Conservation (phyloP, 2,888 invertebrate genomes). For the Mechanitis messenoides region DNA sequence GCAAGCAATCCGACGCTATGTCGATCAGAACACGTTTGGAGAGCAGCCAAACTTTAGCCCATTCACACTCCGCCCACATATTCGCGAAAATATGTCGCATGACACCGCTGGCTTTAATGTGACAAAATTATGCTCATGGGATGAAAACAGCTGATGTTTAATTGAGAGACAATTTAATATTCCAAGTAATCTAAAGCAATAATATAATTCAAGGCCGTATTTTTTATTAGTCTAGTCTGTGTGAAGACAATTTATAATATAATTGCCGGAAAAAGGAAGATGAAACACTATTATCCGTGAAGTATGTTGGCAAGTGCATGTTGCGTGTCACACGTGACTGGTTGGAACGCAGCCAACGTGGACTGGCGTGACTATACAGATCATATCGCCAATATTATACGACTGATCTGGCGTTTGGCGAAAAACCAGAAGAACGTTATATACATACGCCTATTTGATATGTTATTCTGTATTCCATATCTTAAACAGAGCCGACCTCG, state of each 20-base stretch:
- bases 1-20: constrained; percentile 44
- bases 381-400: constrained; percentile 27
- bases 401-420: constrained; percentile 44
- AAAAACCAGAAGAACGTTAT: constrained; percentile 41
- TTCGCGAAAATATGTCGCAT: constrained; percentile 48
- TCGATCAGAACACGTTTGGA: constrained; percentile 56
- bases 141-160: constrained; percentile 7
- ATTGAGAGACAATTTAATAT: neutral
- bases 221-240: no score
- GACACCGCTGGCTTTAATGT: constrained; percentile 29
- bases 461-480: no score
- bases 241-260: neutral
- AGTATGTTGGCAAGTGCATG: constrained; percentile 33
- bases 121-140: constrained; percentile 17
- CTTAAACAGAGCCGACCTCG: no score
- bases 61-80: constrained; percentile 66
- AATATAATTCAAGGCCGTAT: neutral
- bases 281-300: constrained; percentile 43
- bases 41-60: constrained; percentile 59
- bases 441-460: neutral
- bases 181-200: neutral
- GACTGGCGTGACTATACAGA: neutral
- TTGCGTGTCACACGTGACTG: constrained; percentile 48
- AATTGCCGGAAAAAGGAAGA: constrained; percentile 57
- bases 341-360: constrained; percentile 42